These are phyloP conservation scores for Lasioglossum leucozonium DNA, from an alignment of 2,888 invertebrate species.

Conservation along the genomic window DNA sequence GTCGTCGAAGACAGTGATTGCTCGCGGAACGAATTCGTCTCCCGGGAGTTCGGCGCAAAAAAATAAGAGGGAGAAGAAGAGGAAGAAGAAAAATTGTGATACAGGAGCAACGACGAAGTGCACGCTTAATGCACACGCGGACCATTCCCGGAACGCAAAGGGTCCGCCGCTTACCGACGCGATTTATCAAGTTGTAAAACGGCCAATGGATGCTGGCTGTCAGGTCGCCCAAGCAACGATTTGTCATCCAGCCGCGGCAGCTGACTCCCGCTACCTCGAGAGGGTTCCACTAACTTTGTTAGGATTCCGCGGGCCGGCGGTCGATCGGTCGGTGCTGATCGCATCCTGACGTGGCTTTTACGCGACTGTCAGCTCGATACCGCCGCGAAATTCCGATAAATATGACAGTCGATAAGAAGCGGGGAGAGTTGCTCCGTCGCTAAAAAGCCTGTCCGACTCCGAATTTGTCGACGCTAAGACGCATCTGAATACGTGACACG, in stretches of 20 bases:
- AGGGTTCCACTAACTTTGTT: conserved; percentile 65
- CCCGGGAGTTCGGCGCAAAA: neutral
- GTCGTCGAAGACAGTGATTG: neutral
- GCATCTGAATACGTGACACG: neutral
- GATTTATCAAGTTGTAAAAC: conserved; percentile 72
- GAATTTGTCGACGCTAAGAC: neutral
- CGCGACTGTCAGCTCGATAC: conserved; percentile 66
- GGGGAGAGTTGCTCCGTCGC: conserved; percentile 25
- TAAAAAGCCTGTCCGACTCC: neutral
- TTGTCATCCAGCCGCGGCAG: conserved; percentile 71
- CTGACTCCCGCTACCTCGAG: conserved; percentile 52
- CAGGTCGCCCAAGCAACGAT: conserved; percentile 68
- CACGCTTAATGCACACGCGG: conserved; percentile 56
- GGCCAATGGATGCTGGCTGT: conserved; percentile 74
- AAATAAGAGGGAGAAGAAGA: neutral
- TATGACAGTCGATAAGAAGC: conserved; percentile 31
- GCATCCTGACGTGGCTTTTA: conserved; percentile 64
- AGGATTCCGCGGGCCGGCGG: conserved; percentile 42
- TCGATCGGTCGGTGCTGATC: conserved; percentile 48
- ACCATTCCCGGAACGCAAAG: conserved; percentile 53
- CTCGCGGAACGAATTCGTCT: neutral
- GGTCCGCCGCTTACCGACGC: conserved; percentile 61
- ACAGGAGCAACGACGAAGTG: conserved; percentile 50
- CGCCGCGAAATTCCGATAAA: conserved; percentile 23
- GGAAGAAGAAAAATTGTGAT: conserved; percentile 10